phyloP scores from a whole-genome alignment of 2,797 vertebrate genomes.

The Taenioides sp. region DNA sequence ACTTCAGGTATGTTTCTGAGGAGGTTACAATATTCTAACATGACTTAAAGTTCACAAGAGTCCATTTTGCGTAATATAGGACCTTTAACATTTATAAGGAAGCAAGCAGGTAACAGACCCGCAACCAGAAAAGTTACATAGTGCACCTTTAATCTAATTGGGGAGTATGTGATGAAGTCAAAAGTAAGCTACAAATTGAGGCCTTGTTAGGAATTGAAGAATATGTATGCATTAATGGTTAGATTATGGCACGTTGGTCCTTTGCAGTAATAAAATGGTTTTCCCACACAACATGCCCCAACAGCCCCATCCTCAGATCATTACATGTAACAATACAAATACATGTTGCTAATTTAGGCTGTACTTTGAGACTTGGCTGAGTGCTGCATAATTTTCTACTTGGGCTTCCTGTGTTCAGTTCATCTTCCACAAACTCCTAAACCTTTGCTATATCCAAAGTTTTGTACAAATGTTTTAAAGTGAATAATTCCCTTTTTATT shows the following conservation, averaged over 20 bases:
- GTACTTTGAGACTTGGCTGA: slow-evolving; percentile 73
- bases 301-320: slow-evolving; percentile 69
- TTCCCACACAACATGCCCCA: slow-evolving; percentile 67
- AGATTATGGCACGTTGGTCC: slow-evolving; percentile 33
- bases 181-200: slow-evolving; percentile 14
- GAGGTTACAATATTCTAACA: no score
- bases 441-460: slow-evolving; percentile 93
- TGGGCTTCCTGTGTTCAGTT: slow-evolving; percentile 53
- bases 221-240: slow-evolving; percentile 11
- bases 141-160: slow-evolving; percentile 15
- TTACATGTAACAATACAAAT: slow-evolving; percentile 65
- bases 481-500: slow-evolving; percentile 95
- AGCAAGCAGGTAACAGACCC: no score
- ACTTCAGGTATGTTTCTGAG: no score
- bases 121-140: no score
- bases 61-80: no score
- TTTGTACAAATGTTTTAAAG: slow-evolving; percentile 96
- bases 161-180: slow-evolving; percentile 10
- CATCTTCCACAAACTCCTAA: slow-evolving; percentile 13
- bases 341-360: slow-evolving; percentile 48
- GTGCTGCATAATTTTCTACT: slow-evolving; percentile 72
- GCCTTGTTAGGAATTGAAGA: neutral
- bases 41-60: no score
- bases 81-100: no score
- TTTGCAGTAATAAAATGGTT: slow-evolving; percentile 40